Evolutionary conservation across 1,140 invertebrate species (phyloP), one percentile per base, ranked within the genome.

Genomic region (Drosophila grimshawi): DNA sequence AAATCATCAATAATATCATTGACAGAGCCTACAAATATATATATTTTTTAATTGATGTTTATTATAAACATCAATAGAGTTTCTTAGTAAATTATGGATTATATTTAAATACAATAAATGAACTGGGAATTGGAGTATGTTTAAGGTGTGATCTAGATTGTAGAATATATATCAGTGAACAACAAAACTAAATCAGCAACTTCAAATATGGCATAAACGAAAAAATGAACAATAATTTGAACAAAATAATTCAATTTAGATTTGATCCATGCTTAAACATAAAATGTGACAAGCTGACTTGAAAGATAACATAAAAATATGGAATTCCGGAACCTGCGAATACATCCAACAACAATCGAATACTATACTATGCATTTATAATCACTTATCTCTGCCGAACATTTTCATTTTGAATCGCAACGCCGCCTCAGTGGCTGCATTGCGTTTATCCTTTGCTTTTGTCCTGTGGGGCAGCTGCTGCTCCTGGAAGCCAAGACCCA

Each of bases 341-440:
- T 51, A 27, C 3, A 27, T 39, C 41, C 33, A 55, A 70, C 27
- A 27, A 48, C 27, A 39, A 55, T 32, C 6, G 48, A 30, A 30
- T 30, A 19, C 19, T 19, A 19, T 19, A 10, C 19, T 61, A 35
- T 19, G 19, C 19, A 4, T 11, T 4, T 6, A 45, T 53, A 19
- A 33, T 27, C 53, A 53, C 8, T 30, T 61, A 73, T 67, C 55
- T 60, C 49, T 52, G 27, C 39, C 49, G 5, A 86, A 74, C 2
- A 79, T 52, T 53, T 70, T 48, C 30, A 65, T 55, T 33, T 89
- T 86, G n/a, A 86, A 86, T 0, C 76, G 85, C n/a, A 83, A 35
- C 2, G 83, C 83, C 10, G 85, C 45, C 46, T 77, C 68, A 27
- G 64, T 83, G 8, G 83, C 72, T 3, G 80, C 10, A 48, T 82